Evolutionary conservation across 2,797 vertebrate genomes (phyloP).

Genomic region (Chloroceryle amazona): DNA sequence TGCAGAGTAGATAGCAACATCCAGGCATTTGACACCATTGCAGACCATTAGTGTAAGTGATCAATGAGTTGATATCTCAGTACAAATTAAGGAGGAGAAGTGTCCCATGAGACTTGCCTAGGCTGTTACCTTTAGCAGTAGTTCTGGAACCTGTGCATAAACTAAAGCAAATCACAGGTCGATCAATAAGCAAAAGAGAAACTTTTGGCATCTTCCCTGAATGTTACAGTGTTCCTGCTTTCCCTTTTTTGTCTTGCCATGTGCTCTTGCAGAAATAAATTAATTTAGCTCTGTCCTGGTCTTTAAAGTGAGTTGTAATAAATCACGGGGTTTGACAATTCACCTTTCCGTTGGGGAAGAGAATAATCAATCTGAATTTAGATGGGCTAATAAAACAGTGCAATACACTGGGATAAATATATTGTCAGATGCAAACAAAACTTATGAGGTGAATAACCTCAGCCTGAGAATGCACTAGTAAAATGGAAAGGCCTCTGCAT

Average conservation of each 20-base stretch:
- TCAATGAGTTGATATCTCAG: background rate
- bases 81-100: background rate
- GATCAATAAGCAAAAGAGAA: background rate
- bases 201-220: background rate
- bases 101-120: background rate
- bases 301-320: constrained; percentile 35
- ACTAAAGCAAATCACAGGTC: background rate
- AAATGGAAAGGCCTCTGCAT: background rate
- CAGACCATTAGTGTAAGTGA: background rate
- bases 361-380: constrained; percentile 53
- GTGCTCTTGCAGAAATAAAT: constrained; percentile 8
- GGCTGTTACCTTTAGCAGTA: background rate
- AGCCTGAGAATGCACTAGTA: background rate
- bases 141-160: background rate
- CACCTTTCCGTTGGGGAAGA: constrained; percentile 34
- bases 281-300: background rate
- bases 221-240: background rate
- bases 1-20: background rate
- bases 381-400: constrained; percentile 36
- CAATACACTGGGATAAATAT: constrained; percentile 17
- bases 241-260: background rate
- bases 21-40: background rate
- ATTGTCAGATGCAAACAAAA: constrained; percentile 35
- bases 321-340: constrained; percentile 49
- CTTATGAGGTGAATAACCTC: background rate